A percentile compares a stretch with the other conserved stretches of the same genome.
These are phyloP conservation scores for Trichogramma evanescens DNA, from an alignment of 2,888 invertebrate genomes.

Conservation along the genomic window DNA sequence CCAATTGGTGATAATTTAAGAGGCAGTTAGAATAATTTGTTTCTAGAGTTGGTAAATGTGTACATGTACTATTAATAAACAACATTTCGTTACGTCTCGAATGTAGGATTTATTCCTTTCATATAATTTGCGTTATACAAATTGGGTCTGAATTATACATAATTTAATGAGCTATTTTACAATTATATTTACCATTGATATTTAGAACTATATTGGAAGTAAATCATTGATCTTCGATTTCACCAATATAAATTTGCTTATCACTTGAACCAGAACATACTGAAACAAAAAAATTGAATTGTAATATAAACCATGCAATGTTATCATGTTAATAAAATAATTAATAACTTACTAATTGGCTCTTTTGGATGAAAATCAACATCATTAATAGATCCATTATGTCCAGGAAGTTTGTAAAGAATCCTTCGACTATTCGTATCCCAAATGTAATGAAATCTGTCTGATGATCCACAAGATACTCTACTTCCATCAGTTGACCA, in stretches of 20 bases:
- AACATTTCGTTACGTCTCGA: constrained; percentile 19
- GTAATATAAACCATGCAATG: not conserved
- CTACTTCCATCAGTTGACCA: constrained; percentile 93
- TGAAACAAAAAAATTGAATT: constrained; percentile 42
- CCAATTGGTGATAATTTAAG: constrained; percentile 2
- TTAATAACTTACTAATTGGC: constrained; percentile 60
- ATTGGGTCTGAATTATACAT: not conserved
- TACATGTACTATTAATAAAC: constrained; percentile 23
- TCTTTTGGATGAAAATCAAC: constrained; percentile 92
- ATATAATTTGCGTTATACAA: not conserved
- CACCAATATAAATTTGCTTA: constrained; percentile 90
- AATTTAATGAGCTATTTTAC: not conserved
- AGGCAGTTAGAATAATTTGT: constrained; percentile 12
- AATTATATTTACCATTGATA: not conserved
- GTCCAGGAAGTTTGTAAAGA: constrained; percentile 94
- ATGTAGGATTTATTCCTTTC: constrained; percentile 5
- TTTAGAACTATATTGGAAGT: not conserved
- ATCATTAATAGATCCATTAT: constrained; percentile 95
- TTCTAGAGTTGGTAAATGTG: constrained; percentile 16
- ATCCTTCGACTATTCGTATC: constrained; percentile 88
- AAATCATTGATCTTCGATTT: constrained; percentile 53
- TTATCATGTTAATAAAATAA: not conserved
- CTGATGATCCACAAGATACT: constrained; percentile 88
- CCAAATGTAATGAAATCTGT: constrained; percentile 95
- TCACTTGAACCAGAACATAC: constrained; percentile 92